Percentiles rank a stretch among this genome's conserved stretches.
These are phyloP conservation scores for Tenebrio molitor DNA, from an alignment of 1,140 invertebrate species.

Conservation along the genomic window DNA sequence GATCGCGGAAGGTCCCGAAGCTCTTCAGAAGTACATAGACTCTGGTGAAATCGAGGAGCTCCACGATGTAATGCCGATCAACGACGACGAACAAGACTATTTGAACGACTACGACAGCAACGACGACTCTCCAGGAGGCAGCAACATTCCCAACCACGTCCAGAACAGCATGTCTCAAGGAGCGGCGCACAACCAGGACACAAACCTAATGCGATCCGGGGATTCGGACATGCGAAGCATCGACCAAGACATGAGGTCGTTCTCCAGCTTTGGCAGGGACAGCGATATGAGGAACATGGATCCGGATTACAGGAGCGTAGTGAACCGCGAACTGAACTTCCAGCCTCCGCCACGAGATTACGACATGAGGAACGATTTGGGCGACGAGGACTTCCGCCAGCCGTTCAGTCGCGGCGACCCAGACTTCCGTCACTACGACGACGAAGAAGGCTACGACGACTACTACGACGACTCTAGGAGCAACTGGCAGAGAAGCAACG, in stretches of 20 bases:
- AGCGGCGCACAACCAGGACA: neutral
- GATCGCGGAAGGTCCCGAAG: conserved; percentile 80
- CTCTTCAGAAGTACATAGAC: conserved; percentile 81
- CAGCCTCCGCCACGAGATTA: conserved; percentile 51
- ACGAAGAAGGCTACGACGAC: conserved; percentile 47
- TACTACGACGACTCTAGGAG: conserved; percentile 45
- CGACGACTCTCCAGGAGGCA: conserved; percentile 51
- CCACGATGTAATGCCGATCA: conserved; percentile 78
- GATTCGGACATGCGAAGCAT: conserved; percentile 56
- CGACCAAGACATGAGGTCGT: conserved; percentile 56
- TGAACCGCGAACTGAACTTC: conserved; percentile 54
- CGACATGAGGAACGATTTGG: conserved; percentile 56
- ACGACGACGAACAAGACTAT: conserved; percentile 74
- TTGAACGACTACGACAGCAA: conserved; percentile 65
- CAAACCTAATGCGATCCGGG: conserved; percentile 15
- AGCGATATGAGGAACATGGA: conserved; percentile 53
- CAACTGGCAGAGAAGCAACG: conserved; percentile 51
- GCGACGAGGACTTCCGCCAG: conserved; percentile 37
- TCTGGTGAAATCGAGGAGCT: conserved; percentile 84
- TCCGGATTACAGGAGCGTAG: conserved; percentile 49
- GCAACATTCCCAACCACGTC: conserved; percentile 30
- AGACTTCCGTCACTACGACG: conserved; percentile 42
- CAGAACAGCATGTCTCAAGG: neutral
- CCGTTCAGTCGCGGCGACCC: conserved; percentile 33
- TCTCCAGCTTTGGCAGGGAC: conserved; percentile 45